phyloP scores from a whole-genome alignment of 2,797 vertebrate genomes.

The Babyrousa celebensis region DNA sequence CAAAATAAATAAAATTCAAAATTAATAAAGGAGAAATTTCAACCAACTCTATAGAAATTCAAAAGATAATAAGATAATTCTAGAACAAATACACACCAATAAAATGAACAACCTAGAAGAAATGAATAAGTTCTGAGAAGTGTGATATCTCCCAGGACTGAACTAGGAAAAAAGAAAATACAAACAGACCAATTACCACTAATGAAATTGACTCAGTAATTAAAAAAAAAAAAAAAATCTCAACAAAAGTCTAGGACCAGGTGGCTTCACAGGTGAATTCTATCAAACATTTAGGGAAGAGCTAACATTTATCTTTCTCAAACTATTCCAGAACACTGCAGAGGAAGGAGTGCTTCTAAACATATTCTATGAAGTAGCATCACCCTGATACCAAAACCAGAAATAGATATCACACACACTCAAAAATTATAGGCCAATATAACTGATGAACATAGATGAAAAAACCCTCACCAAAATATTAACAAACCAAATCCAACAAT shows the following conservation, averaged over 20 bases:
- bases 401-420: neutral
- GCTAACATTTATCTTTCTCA: neutral
- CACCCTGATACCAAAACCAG: neutral
- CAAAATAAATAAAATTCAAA: neutral
- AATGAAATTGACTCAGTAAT: neutral
- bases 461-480: neutral
- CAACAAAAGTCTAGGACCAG: too few relatives aligned
- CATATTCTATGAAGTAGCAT: neutral
- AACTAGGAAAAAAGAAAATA: neutral
- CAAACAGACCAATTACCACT: neutral
- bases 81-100: neutral
- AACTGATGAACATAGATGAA: neutral
- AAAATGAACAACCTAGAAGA: neutral
- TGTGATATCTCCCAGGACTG: neutral
- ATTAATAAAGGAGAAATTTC: neutral
- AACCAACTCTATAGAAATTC: neutral
- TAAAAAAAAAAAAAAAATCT: neutral
- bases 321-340: neutral
- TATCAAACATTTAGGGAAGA: too few relatives aligned
- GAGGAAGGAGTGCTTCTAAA: neutral
- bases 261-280: too few relatives aligned
- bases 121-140: neutral
- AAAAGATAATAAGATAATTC: neutral
- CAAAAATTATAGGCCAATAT: neutral
- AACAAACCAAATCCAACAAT: neutral